Evolutionary conservation across 2,888 invertebrate genomes (phyloP).

Genomic region (Tetranychus piercei): DNA sequence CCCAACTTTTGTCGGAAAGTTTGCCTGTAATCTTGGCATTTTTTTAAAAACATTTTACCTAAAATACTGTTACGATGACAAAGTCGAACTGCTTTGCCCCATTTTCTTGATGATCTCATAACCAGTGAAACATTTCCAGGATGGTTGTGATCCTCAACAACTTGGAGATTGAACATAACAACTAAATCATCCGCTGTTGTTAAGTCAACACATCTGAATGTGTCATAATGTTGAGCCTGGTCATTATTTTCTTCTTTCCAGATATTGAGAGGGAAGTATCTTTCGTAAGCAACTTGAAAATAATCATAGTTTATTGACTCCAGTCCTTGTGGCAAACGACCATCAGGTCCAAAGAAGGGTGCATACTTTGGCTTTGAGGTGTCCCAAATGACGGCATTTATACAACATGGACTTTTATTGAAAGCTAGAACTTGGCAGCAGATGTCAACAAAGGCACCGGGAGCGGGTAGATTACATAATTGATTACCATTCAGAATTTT

Average conservation of each 20-base stretch:
- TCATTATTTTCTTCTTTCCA: not conserved
- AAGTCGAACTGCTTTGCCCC: slow-evolving; percentile 8
- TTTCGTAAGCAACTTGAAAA: not conserved
- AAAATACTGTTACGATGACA: slow-evolving; percentile 3
- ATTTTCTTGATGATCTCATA: not conserved
- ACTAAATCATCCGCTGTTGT: not conserved
- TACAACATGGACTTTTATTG: not conserved
- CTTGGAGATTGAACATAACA: slow-evolving; percentile 1
- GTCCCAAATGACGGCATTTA: slow-evolving; percentile 4
- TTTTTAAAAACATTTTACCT: not conserved
- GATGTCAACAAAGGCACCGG: slow-evolving; percentile 1
- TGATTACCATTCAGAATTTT: not conserved
- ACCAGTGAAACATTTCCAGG: not conserved
- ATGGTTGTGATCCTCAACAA: not conserved
- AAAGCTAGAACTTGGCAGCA: slow-evolving; percentile 6
- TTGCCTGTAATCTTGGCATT: not conserved
- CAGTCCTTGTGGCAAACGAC: not conserved
- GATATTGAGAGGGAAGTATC: not conserved
- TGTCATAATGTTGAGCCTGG: not conserved
- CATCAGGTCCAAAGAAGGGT: not conserved
- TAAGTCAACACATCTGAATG: not conserved
- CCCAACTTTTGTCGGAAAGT: not conserved
- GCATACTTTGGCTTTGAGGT: not conserved
- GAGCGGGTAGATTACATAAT: not conserved
- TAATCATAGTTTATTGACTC: not conserved